phyloP scores from a whole-genome alignment of 2,888 invertebrate genomes.

The Amphimallon solstitiale region DNA sequence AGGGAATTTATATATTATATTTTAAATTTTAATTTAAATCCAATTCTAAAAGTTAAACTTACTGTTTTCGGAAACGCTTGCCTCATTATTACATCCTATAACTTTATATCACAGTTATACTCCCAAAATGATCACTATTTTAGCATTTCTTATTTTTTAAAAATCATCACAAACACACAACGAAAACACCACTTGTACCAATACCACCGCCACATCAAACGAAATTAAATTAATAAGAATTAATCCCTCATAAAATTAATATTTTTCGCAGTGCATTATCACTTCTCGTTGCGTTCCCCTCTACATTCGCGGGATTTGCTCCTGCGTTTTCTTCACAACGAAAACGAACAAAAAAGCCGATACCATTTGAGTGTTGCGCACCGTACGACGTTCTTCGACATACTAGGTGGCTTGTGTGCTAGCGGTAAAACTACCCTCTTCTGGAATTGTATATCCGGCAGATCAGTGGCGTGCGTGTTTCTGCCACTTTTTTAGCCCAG shows the following conservation, averaged over 20 bases:
- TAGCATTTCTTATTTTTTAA: not conserved
- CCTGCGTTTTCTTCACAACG: too few species aligned
- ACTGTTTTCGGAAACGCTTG: slow-evolving; percentile 39
- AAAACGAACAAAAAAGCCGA: slow-evolving; percentile 22
- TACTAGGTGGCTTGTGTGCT: slow-evolving; percentile 30
- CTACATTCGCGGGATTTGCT: too few species aligned
- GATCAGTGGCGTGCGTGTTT: slow-evolving; percentile 29
- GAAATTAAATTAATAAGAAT: too few species aligned
- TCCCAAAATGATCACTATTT: slow-evolving; percentile 5
- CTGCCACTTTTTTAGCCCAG: not conserved
- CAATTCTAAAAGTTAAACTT: slow-evolving; percentile 3
- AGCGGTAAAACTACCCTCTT: slow-evolving; percentile 26
- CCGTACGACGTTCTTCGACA: slow-evolving; percentile 24
- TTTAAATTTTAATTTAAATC: too few species aligned
- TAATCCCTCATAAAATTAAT: too few species aligned
- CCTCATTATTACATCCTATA: slow-evolving; percentile 34
- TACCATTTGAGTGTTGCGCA: slow-evolving; percentile 22
- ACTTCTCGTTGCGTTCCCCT: too few species aligned
- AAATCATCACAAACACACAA: not conserved
- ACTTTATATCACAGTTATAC: slow-evolving; percentile 13
- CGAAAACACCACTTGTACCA: not conserved
- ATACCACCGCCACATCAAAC: not conserved
- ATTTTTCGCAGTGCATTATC: too few species aligned
- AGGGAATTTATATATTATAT: too few species aligned
- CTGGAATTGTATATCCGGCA: slow-evolving; percentile 29